Evolutionary conservation across 2,113 vertebrate species (phyloP).

Genomic region (Pachycephala philippinensis): DNA sequence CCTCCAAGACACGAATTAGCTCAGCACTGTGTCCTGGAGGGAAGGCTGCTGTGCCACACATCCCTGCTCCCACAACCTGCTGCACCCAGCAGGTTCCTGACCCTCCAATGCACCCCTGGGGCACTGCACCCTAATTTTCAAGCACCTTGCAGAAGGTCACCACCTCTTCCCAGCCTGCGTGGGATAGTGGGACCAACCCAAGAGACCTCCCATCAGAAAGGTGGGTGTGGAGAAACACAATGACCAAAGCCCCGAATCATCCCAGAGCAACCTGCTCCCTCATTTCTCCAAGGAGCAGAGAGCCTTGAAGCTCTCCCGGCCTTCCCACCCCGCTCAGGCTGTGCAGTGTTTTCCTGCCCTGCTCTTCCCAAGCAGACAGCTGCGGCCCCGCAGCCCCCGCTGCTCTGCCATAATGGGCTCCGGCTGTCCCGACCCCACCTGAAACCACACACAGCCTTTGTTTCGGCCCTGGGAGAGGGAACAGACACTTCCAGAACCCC

Average conservation of each 20-base stretch:
- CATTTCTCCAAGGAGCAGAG: neutral
- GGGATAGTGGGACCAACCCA: neutral
- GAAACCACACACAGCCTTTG: slow-evolving; percentile 59
- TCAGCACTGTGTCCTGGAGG: fast-evolving
- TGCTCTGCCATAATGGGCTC: neutral
- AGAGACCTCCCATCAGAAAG: fast-evolving
- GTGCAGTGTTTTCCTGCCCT: neutral
- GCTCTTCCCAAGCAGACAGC: neutral
- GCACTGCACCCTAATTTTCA: neutral
- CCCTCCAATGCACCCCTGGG: fast-evolving
- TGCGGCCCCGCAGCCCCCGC: neutral
- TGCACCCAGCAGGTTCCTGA: neutral
- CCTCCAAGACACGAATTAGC: fast-evolving
- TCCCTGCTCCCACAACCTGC: fast-evolving
- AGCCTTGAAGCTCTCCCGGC: neutral
- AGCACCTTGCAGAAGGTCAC: neutral
- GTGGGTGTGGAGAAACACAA: fast-evolving
- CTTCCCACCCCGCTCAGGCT: fast-evolving
- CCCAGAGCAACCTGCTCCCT: neutral
- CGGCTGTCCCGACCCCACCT: slow-evolving; percentile 26
- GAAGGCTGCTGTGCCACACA: fast-evolving
- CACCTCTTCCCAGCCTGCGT: fast-evolving
- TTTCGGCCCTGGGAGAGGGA: neutral
- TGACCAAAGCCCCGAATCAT: neutral
- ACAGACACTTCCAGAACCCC: neutral